A percentile compares a stretch with the other conserved stretches of the same genome.
Evolutionary conservation across 2,113 vertebrate genomes (phyloP).

Genomic region (Hiodon tergisus): DNA sequence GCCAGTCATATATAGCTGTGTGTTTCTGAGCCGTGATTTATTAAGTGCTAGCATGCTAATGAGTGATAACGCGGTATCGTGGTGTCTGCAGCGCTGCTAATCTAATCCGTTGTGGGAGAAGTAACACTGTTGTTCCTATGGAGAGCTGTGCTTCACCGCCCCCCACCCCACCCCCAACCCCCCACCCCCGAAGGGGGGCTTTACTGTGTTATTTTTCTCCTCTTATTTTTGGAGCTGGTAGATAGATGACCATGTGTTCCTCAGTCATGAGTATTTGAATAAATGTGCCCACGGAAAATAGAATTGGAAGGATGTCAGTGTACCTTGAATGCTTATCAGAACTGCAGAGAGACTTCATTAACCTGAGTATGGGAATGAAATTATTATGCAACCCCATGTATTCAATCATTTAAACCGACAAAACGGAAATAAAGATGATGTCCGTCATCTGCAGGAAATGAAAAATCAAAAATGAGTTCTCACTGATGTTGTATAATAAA

Average conservation of each 20-base stretch:
- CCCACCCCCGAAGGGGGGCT: not conserved
- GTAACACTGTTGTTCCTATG: not conserved
- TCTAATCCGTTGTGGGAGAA: conserved; percentile 4
- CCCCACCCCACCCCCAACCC: not conserved
- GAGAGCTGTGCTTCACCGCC: not conserved
- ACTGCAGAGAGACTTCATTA: not conserved
- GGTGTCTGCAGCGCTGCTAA: conserved; percentile 16
- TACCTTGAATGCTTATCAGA: not conserved
- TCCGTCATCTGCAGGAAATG: conserved; percentile 44
- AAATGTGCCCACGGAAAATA: not conserved
- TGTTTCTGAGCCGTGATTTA: not conserved
- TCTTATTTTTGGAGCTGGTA: conserved; percentile 1
- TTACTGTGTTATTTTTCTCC: not conserved
- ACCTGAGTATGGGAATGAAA: not conserved
- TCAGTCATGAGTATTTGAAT: not conserved
- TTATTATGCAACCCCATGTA: not conserved
- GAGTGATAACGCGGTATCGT: not conserved
- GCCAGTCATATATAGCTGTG: not conserved
- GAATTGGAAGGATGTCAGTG: not conserved
- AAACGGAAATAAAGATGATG: conserved; percentile 32
- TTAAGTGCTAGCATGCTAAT: not conserved
- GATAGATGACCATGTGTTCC: not conserved
- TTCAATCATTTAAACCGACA: conserved; percentile 31
- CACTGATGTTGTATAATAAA: no score
- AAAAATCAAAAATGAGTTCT: conserved; percentile 14